Base-by-base conservation (phyloP, 2,888 invertebrate genomes). In the Venusia cambrica region DNA sequence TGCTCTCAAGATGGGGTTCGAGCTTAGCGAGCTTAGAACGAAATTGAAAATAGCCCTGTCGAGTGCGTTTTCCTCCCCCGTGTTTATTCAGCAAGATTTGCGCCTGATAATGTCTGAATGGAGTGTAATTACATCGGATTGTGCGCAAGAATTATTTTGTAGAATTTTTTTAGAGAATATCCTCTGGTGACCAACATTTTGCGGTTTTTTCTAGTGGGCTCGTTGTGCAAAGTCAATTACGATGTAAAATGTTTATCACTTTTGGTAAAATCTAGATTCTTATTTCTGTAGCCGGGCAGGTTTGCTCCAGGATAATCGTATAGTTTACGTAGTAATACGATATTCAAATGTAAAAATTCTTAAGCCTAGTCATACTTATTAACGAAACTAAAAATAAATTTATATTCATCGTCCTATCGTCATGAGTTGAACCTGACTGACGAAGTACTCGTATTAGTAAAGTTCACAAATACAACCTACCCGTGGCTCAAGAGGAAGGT, bases 21-120 rank as follows among this genome's bases (percentile, higher is more conserved):
- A 69, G 80, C 73, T 81, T 80, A 74, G 53, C 57, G 57, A 63
- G 70, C 71, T 79, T 68, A 70, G 57, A 55, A 58, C 68, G 70
- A 81, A 84, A 84, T 81, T 83, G 79, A 83, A 84, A 79, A 71
- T 71, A 65, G 69, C 62, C 73, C 72, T 75, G 73, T 73, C 70
- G 74, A 74, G 61, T 59, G 62, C 54, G 51, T 54, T 47, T 43
- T 33, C 40, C 45, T 50, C 58, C 60, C 64, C 42, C 50, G 30
- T 59, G 57, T 63, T 64, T 62, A 54, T 54, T 54, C 45, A 41
- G 35, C 28, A 40, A 55, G 49, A 59, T 60, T 53, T 41, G 37
- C 42, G 38, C 45, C 51, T 55, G 53, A 62, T 56, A 56, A 54
- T 44, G 50, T 29, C 35, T 42, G 43, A 48, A 47, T 47, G 41